A percentile compares a stretch with the other conserved stretches of the same genome.
phyloP scores from a whole-genome alignment of 2,113 vertebrate species.

The Opisthocomus hoazin region DNA sequence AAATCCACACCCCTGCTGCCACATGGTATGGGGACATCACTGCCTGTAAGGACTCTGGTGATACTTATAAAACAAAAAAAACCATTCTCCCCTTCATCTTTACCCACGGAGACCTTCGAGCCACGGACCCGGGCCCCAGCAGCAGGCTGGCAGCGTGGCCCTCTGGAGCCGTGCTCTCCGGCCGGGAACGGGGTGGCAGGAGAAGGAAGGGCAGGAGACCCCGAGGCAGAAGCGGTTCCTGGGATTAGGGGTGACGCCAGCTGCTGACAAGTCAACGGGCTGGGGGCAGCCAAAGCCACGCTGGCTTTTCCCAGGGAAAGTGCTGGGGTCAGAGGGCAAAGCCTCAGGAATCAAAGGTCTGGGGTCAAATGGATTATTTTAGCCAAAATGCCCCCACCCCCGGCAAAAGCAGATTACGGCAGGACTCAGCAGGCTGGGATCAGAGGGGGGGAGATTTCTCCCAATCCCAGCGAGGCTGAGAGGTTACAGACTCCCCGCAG shows the following conservation, averaged over 20 bases:
- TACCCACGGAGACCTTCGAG: background rate
- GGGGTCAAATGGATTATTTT: slow-evolving; percentile 6
- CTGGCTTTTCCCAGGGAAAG: background rate
- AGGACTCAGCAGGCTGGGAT: background rate
- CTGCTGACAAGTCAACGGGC: background rate
- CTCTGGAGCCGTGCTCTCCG: background rate
- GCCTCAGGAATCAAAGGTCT: background rate
- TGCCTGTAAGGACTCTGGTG: background rate
- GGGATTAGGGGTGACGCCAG: background rate
- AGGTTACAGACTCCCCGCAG: background rate
- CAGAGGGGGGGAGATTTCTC: background rate
- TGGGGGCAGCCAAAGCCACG: background rate
- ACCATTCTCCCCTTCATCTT: background rate
- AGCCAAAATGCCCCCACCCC: background rate
- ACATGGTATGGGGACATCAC: rapidly evolving
- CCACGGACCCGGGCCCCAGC: background rate
- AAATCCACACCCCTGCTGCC: background rate
- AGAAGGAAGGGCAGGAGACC: background rate
- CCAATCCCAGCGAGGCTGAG: background rate
- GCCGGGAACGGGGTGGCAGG: too few relatives aligned
- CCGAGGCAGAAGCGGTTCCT: background rate
- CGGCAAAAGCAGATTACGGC: background rate
- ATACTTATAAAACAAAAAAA: background rate
- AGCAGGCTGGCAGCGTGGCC: background rate
- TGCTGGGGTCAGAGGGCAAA: background rate